These are phyloP conservation scores for Dascillus cervinus DNA, from an alignment of 2,888 invertebrate species.

Conservation along the genomic window DNA sequence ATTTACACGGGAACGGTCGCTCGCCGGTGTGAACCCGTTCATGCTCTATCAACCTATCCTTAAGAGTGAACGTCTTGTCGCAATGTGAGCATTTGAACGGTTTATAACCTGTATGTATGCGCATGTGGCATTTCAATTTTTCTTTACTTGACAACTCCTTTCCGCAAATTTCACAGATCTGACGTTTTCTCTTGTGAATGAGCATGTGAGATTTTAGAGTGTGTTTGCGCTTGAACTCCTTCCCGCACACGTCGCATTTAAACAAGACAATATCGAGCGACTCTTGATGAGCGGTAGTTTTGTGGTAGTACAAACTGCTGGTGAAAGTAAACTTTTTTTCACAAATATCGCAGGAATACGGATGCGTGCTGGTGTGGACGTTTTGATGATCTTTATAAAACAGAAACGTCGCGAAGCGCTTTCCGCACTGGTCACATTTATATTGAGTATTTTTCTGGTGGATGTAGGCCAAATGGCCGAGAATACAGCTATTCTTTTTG, in stretches of 20 bases:
- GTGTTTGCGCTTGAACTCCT: slow-evolving; percentile 36
- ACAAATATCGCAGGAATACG: slow-evolving; percentile 30
- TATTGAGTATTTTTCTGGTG: slow-evolving; percentile 4
- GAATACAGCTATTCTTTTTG: background rate
- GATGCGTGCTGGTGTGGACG: slow-evolving; percentile 44
- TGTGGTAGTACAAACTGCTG: slow-evolving; percentile 48
- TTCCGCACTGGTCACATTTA: slow-evolving; percentile 6
- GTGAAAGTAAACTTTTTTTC: slow-evolving; percentile 47
- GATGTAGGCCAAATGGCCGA: background rate
- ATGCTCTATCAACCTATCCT: slow-evolving; percentile 45
- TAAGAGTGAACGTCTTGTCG: slow-evolving; percentile 41
- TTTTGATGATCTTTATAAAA: background rate
- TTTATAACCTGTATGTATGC: slow-evolving; percentile 38
- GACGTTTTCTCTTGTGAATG: slow-evolving; percentile 43
- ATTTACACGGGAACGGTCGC: slow-evolving; percentile 31
- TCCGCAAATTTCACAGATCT: slow-evolving; percentile 40
- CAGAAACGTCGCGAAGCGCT: background rate
- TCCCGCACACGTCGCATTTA: slow-evolving; percentile 38
- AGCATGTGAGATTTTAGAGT: slow-evolving; percentile 33
- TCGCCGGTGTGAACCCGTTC: slow-evolving; percentile 41
- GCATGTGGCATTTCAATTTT: slow-evolving; percentile 34
- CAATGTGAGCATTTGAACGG: slow-evolving; percentile 23
- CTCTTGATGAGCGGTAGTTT: slow-evolving; percentile 45
- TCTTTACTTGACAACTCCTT: slow-evolving; percentile 36
- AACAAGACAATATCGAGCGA: slow-evolving; percentile 34